Percentiles rank a stretch among this genome's conserved stretches.
These are phyloP conservation scores for Apis mellifera DNA, from an alignment of 1,140 invertebrate species.

Conservation along the genomic window Amel_HAv3.1 CM009932.2:9706001-9706500, in stretches of 20 bases:
- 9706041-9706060: constrained; percentile 27
- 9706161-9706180: not conserved
- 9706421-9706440: not conserved
- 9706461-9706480: constrained; percentile 20
- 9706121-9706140: not conserved
- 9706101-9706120: not conserved
- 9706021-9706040: constrained; percentile 22
- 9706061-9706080: constrained; percentile 45
- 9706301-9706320: not conserved
- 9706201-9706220: not conserved
- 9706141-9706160: constrained; percentile 7
- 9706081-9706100: constrained; percentile 47
- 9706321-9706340: not conserved
- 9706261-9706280: not conserved
- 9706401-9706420: too few relatives aligned
- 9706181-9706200: not conserved
- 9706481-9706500: constrained; percentile 10
- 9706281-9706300: constrained; percentile 2
- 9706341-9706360: not conserved
- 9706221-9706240: not conserved
- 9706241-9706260: not conserved
- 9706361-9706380: constrained; percentile 9
- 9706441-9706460: not conserved
- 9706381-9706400: not conserved
- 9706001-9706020: constrained; percentile 61